phyloP scores from a whole-genome alignment of 2,797 vertebrate genomes.

The Coracias cyanogaster region DNA sequence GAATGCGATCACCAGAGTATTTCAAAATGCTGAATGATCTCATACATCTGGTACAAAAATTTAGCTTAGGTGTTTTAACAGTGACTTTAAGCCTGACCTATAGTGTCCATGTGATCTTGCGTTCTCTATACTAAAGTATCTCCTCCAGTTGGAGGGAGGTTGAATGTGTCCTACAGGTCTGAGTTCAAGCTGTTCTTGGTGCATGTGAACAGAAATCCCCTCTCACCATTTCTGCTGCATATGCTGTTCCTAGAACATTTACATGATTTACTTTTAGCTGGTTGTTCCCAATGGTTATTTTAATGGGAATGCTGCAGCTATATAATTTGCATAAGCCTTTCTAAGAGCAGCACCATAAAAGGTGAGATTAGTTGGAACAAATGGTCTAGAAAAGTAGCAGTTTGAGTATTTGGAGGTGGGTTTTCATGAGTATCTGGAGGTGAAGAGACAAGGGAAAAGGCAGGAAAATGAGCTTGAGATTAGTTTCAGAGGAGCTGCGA shows the following conservation, averaged over 20 bases:
- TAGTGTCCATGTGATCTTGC: background rate
- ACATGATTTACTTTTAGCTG: conserved; percentile 31
- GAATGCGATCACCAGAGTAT: background rate
- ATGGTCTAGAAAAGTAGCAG: background rate
- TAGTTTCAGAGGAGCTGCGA: background rate
- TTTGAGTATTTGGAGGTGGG: background rate
- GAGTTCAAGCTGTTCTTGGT: background rate
- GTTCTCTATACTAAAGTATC: background rate
- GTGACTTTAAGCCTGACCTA: background rate
- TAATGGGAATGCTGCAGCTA: background rate
- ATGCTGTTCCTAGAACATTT: background rate
- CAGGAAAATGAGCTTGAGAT: background rate
- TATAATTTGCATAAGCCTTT: conserved; percentile 29
- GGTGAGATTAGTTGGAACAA: background rate
- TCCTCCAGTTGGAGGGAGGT: background rate
- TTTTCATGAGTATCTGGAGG: background rate
- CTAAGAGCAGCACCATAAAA: background rate
- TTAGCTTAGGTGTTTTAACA: background rate
- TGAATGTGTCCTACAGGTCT: background rate
- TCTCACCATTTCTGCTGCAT: background rate
- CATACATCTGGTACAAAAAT: background rate
- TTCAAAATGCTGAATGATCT: background rate
- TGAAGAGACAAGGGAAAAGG: background rate
- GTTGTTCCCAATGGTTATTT: conserved; percentile 20
- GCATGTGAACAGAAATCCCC: background rate